Evolutionary conservation across 2,888 invertebrate genomes (phyloP), one percentile per base, ranked within the genome.

Genomic region (Phanerotoma sp.): DNA sequence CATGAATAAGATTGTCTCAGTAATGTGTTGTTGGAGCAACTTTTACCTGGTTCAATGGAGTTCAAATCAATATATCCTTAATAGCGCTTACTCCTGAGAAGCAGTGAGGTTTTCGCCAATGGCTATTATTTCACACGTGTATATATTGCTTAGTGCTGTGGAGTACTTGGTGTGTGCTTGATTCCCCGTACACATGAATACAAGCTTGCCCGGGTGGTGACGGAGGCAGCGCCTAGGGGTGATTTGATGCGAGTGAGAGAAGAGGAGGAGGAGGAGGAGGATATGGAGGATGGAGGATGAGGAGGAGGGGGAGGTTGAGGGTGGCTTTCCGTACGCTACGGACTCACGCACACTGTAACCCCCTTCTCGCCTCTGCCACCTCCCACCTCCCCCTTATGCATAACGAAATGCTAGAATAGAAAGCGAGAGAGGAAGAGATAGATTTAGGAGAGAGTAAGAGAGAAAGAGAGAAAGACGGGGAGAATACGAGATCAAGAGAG

Each of bases 101-200:
- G 25, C 5, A 25, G 25, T 5, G 5, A 25, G 25, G 25, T 25
- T 25, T 25, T 25, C 25, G 25, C 25, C 25, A 25, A 25, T 25
- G 25, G 25, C 25, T 25, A 25, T 25, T 25, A 25, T 25, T 25
- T 25, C 25, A 25, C 25, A 25, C 25, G 25, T 25, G 25, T 25
- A 25, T 41, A 41, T 22, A 22, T 16, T 16, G 30, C 16, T 30
- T 44, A 33, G 41, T 16, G 44, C 32, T 35, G 38, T 49, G 48
- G 32, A 32, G 51, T 40, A 33, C 22, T 33, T 45, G 51, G 65
- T 64, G 67, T 66, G 66, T 66, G 62, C 54, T 66, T 66, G 64
- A 66, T 66, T 64, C 62, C 63, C 63, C 57, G 62, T 66, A 59
- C 67, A 69, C 69, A 66, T 44, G 33, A 52, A 38, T 57, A 57